Evolutionary conservation across 2,888 invertebrate species (phyloP), one percentile per base, ranked within the genome.

Genomic region (Meteorus colon): DNA sequence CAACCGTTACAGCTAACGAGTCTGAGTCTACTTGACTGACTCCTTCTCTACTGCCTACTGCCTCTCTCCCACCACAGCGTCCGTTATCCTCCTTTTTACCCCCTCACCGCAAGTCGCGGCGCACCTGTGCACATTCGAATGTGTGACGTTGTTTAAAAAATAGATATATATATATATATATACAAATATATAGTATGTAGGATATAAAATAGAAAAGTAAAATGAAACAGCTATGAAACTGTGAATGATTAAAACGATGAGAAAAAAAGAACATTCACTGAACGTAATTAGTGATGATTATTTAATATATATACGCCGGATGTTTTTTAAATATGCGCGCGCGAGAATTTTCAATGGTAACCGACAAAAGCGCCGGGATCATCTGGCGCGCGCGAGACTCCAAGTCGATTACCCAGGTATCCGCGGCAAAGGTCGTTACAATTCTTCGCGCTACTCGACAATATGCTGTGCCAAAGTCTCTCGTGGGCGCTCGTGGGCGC

Each of bases 321-420:
- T 12, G 41, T 41, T 41, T 34, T 41, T 41, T 5, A 24, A 19
- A 19, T 55, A 19, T 19, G 24, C 55, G 55, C 19, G 55, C n/a
- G 19, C 19, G 19, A 19, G 8, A 55, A 55, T 19, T 29, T 65
- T 19, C 16, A 65, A 65, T 65, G 12, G 16, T 2, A 29, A 27
- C 12, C 14, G 10, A 34, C 10, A 65, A 19, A 16, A 37, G 31
- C 31, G 34, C 16, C 24, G 37, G 10, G 16, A 37, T 41, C 12
- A 37, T 71, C 27, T 55, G 34, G 29, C 27, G 68, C 73, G 76
- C 74, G 75, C 19, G 65, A 55, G 19, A 77, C 59, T 69, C 67
- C 62, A 60, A 78, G 77, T 78, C 77, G 77, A 79, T 79, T 77
- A 73, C 75, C 68, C 73, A 74, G 74, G 74, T 71, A 76, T 76